These are phyloP conservation scores for Formicarius rufipectus DNA, from an alignment of 2,113 vertebrate genomes.

Conservation along the genomic window DNA sequence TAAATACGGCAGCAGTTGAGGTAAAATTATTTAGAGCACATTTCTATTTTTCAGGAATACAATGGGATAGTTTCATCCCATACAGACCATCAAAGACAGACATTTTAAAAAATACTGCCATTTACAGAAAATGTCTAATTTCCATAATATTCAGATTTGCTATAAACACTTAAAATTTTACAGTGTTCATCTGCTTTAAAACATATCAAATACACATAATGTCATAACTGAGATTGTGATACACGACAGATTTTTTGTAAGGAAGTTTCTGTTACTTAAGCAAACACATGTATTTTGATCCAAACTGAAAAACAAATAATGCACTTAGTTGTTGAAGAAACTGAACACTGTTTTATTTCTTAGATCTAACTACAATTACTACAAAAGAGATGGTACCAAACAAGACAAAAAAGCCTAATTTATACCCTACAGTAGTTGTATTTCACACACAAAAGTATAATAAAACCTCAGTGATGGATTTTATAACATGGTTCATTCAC, in stretches of 20 bases:
- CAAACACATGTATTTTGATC: conserved; percentile 9
- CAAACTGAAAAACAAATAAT: conserved; percentile 14
- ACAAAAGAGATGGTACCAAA: neutral
- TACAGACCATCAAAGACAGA: neutral
- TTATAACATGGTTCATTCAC: neutral
- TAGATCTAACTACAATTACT: neutral
- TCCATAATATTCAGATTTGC: neutral
- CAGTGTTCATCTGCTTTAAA: neutral
- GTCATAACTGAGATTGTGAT: neutral
- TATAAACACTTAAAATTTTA: conserved; percentile 4
- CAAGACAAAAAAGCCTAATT: neutral
- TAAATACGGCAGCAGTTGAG: neutral
- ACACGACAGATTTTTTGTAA: neutral
- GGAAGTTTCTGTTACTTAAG: conserved; percentile 4
- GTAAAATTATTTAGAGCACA: neutral
- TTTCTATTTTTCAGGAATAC: neutral
- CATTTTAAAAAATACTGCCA: neutral
- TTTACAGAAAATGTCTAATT: conserved; percentile 25
- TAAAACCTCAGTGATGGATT: neutral
- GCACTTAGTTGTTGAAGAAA: neutral
- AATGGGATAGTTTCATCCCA: neutral
- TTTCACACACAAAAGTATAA: neutral
- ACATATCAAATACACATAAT: neutral
- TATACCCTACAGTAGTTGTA: neutral
- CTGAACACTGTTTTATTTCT: neutral